Conservation (phyloP, 2,113 vertebrate genomes). For the Aramus guarauna region DNA sequence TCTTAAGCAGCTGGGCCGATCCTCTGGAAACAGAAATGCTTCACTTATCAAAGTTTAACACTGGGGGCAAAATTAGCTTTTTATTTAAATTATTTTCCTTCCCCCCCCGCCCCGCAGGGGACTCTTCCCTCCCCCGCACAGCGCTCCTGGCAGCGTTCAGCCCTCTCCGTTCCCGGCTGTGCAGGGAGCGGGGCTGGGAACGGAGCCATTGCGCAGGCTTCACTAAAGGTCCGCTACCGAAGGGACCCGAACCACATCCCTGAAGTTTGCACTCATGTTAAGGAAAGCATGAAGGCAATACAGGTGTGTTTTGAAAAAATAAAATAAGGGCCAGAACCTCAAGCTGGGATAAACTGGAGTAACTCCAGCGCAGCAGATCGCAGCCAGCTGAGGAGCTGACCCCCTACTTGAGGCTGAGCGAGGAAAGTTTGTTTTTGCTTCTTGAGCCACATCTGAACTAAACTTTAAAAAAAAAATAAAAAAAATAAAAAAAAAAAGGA, state of each 20-base stretch:
- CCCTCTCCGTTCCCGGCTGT: neutral
- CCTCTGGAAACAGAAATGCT: slow-evolving; percentile 34
- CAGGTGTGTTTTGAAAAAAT: neutral
- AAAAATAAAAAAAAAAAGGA: neutral
- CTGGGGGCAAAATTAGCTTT: neutral
- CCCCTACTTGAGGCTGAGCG: neutral
- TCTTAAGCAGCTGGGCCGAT: neutral
- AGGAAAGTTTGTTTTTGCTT: slow-evolving; percentile 60
- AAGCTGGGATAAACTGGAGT: neutral
- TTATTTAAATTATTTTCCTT: too few relatives aligned
- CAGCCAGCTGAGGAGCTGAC: neutral
- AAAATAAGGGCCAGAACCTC: neutral
- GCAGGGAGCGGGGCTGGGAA: neutral
- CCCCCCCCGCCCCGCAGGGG: neutral
- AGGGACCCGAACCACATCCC: neutral
- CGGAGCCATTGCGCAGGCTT: neutral
- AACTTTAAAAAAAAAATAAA: neutral
- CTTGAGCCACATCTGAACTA: slow-evolving; percentile 43
- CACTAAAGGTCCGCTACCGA: neutral
- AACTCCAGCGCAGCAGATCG: neutral
- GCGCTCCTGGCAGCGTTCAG: neutral
- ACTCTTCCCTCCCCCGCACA: neutral
- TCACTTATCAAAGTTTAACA: slow-evolving; percentile 21
- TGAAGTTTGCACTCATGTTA: neutral
- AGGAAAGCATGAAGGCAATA: neutral